Percentiles rank a stretch among this genome's conserved stretches.
Conservation (phyloP, 2,888 invertebrate species). For the Eupeodes luniger region DNA sequence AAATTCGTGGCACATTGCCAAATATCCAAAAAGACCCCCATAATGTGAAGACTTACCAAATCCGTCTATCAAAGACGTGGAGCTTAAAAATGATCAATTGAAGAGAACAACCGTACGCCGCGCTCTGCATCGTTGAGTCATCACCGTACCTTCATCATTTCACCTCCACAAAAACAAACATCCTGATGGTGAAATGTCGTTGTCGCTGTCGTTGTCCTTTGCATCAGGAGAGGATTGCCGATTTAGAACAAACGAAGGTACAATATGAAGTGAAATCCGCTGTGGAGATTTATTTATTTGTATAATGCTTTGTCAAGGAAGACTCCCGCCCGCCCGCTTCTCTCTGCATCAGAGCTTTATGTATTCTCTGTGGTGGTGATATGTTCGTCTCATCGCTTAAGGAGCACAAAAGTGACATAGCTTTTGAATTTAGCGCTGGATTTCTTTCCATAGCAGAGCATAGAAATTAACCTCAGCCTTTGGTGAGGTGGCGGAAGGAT, state of each 20-base stretch:
- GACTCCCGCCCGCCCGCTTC: background rate
- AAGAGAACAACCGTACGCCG: conserved; percentile 9
- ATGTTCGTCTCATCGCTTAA: background rate
- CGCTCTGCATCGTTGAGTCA: background rate
- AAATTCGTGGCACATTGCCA: conserved; percentile 63
- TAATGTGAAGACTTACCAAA: conserved; percentile 37
- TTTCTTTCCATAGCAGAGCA: conserved; percentile 27
- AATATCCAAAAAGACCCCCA: conserved; percentile 32
- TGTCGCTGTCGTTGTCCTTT: background rate
- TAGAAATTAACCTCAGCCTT: conserved; percentile 42
- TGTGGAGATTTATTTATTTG: conserved; percentile 27
- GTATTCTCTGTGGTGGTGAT: background rate
- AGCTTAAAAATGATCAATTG: conserved; percentile 70
- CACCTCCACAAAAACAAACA: background rate
- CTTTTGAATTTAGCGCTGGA: conserved; percentile 15
- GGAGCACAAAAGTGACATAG: background rate
- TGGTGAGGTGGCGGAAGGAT: background rate
- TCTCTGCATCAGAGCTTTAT: background rate
- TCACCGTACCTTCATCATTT: conserved; percentile 4
- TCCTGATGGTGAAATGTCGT: conserved; percentile 1
- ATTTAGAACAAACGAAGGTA: conserved; percentile 20
- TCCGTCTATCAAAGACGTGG: conserved; percentile 60
- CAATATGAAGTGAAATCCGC: conserved; percentile 12
- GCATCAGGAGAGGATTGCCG: background rate
- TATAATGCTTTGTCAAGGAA: conserved; percentile 17